phyloP scores from a whole-genome alignment of 1,140 invertebrate species.

The Drosophila triauraria region DNA sequence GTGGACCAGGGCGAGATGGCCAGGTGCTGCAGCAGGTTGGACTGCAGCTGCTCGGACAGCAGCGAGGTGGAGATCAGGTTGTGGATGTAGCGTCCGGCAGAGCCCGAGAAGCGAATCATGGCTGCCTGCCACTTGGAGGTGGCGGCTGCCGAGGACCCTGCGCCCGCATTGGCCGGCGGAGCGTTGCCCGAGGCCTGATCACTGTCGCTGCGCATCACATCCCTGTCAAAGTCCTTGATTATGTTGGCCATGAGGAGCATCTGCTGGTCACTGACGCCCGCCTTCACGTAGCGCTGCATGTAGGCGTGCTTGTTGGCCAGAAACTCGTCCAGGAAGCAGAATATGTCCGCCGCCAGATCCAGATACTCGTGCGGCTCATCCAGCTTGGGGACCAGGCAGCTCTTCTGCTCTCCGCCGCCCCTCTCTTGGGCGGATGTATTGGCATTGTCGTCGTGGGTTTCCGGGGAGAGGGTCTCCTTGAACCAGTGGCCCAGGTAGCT shows the following conservation, averaged over 20 bases:
- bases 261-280: constrained; percentile 90
- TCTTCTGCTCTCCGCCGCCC: constrained; percentile 81
- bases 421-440: constrained; percentile 85
- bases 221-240: constrained; percentile 93
- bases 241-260: constrained; percentile 93
- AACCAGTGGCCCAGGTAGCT: constrained; percentile 96
- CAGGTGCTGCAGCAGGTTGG: constrained; percentile 90
- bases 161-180: constrained; percentile 4
- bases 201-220: constrained; percentile 85
- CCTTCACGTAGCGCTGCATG: constrained; percentile 87
- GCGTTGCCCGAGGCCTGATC: constrained; percentile 36
- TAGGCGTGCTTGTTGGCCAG: constrained; percentile 84
- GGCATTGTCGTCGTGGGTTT: constrained; percentile 88
- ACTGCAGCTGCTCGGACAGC: constrained; percentile 89
- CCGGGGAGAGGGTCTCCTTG: constrained; percentile 94
- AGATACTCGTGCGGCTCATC: constrained; percentile 92
- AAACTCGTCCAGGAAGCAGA: constrained; percentile 81
- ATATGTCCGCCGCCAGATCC: constrained; percentile 80
- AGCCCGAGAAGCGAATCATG: constrained; percentile 84
- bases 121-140: constrained; percentile 79
- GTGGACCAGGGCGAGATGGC: constrained; percentile 91
- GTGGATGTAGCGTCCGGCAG: constrained; percentile 82
- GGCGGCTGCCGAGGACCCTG: constrained; percentile 3
- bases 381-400: constrained; percentile 92
- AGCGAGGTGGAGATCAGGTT: constrained; percentile 91